Evolutionary conservation across 2,113 vertebrate genomes (phyloP).

Genomic region (Oreochromis aureus): DNA sequence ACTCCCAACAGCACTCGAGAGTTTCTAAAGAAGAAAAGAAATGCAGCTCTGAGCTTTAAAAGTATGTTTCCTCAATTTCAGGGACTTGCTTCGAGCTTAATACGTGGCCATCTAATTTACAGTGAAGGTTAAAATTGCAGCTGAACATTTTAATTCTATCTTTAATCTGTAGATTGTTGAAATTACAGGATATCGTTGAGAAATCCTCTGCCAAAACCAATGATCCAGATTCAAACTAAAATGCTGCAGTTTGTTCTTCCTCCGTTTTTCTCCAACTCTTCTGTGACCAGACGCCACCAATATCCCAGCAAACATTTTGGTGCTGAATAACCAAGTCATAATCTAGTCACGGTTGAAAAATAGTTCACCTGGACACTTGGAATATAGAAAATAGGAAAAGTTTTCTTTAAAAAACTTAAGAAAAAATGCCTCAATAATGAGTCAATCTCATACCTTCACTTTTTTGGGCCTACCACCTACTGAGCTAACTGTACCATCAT

Average conservation of each 20-base stretch:
- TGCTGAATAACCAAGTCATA: not conserved
- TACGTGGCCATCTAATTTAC: not conserved
- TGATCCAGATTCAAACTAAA: not conserved
- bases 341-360: not conserved
- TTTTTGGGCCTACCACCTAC: not conserved
- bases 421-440: not conserved
- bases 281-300: rapidly evolving
- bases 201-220: not conserved
- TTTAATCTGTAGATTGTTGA: not conserved
- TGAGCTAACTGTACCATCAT: not conserved
- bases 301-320: not conserved
- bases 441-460: not conserved
- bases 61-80: not conserved
- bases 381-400: not conserved
- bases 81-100: not conserved
- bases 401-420: not conserved
- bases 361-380: not conserved
- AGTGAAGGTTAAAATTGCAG: not conserved
- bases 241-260: not conserved
- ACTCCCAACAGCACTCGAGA: not conserved
- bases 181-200: rapidly evolving
- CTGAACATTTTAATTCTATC: not conserved
- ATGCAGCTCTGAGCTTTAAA: not conserved
- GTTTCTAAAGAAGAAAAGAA: not conserved
- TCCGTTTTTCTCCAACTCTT: not conserved